phyloP scores from a whole-genome alignment of 2,888 invertebrate species.

The Oxystoma pomonae region DNA sequence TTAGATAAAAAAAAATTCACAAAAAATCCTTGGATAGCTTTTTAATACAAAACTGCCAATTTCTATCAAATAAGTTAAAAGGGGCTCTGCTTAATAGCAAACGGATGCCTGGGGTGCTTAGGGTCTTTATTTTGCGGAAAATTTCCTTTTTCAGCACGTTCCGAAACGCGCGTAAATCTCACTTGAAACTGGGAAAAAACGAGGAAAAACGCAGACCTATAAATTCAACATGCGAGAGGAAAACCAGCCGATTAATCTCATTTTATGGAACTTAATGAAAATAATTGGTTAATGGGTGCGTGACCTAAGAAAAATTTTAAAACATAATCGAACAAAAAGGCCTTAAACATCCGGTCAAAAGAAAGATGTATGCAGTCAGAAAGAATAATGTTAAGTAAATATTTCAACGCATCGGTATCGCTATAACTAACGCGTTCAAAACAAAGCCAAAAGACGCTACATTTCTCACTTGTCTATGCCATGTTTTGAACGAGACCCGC shows the following conservation, averaged over 20 bases:
- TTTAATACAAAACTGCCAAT: too few relatives aligned
- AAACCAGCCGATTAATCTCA: not conserved
- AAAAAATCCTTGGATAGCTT: too few relatives aligned
- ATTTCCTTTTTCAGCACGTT: not conserved
- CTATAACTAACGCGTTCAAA: too few relatives aligned
- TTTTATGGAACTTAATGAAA: not conserved
- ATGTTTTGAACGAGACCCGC: too few relatives aligned
- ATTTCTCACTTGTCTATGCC: too few relatives aligned
- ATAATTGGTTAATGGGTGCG: not conserved
- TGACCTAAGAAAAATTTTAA: not conserved
- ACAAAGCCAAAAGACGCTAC: too few relatives aligned
- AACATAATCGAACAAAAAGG: not conserved
- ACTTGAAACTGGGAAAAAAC: not conserved
- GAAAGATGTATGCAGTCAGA: too few relatives aligned
- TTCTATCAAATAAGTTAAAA: too few relatives aligned
- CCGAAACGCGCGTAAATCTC: not conserved
- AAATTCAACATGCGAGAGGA: not conserved
- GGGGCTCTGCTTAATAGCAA: not conserved
- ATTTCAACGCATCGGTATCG: too few relatives aligned
- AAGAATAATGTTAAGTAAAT: too few relatives aligned
- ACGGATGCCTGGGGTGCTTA: not conserved
- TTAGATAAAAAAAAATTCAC: too few relatives aligned
- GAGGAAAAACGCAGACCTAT: not conserved
- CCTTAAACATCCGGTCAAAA: too few relatives aligned
- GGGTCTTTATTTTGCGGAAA: not conserved